A percentile compares a stretch with the other conserved stretches of the same genome.
Conservation (phyloP, 2,888 invertebrate genomes). For the Busseola fusca region DNA sequence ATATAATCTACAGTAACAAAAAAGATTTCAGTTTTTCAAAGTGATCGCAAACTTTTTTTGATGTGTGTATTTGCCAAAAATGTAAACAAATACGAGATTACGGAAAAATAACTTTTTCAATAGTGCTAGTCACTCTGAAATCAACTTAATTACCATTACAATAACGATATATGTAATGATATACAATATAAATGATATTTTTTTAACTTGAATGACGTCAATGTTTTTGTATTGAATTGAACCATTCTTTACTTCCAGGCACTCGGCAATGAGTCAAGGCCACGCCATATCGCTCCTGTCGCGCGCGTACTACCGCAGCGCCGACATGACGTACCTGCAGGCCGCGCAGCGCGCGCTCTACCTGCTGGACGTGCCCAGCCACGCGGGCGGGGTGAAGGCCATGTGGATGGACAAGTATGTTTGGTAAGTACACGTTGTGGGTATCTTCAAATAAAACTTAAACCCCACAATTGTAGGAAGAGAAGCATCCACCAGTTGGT, state of each 20-base stretch:
- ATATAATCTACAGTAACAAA: too few species aligned
- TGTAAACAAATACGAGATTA: too few species aligned
- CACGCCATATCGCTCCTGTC: constrained; percentile 98
- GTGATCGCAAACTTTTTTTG: too few species aligned
- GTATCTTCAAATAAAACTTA: neutral
- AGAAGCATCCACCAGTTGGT: neutral
- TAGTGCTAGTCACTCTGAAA: too few species aligned
- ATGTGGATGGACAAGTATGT: constrained; percentile 95
- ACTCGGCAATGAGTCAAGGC: constrained; percentile 99
- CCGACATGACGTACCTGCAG: constrained; percentile 92
- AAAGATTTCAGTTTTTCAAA: too few species aligned
- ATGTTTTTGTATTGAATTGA: neutral
- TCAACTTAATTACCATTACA: too few species aligned
- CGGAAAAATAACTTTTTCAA: too few species aligned
- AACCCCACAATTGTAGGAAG: neutral
- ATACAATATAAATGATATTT: too few species aligned
- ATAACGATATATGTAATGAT: too few species aligned
- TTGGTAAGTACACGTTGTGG: constrained; percentile 89
- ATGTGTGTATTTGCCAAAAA: too few species aligned
- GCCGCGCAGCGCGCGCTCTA: constrained; percentile 94
- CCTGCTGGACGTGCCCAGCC: constrained; percentile 93
- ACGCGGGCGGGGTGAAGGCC: constrained; percentile 95
- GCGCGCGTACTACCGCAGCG: constrained; percentile 96
- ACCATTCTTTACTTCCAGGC: constrained; percentile 83
- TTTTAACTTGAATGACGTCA: too few species aligned